A percentile compares a stretch with the other conserved stretches of the same genome.
These are phyloP conservation scores for Diabrotica undecimpunctata DNA, from an alignment of 1,140 invertebrate genomes.

Conservation along the genomic window DNA sequence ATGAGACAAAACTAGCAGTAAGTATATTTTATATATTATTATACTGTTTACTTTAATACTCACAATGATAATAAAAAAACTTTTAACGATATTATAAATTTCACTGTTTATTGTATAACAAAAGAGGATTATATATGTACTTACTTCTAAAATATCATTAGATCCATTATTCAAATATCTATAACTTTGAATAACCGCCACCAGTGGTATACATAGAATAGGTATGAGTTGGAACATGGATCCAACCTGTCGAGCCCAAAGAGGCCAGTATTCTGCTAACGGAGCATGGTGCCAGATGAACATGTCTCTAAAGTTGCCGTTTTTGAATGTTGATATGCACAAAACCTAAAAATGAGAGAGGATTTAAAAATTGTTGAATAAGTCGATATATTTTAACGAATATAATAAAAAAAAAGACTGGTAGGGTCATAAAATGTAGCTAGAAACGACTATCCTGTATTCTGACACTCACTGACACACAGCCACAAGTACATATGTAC, in stretches of 20 bases:
- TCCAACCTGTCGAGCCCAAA: slow-evolving; percentile 74
- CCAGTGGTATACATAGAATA: slow-evolving; percentile 70
- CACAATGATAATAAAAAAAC: too few species aligned
- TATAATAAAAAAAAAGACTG: too few species aligned
- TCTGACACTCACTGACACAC: too few species aligned
- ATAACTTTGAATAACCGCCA: slow-evolving; percentile 77
- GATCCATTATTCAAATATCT: slow-evolving; percentile 77
- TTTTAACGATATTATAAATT: too few species aligned
- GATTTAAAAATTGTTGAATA: slow-evolving; percentile 4
- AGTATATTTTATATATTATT: too few species aligned
- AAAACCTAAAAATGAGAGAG: slow-evolving; percentile 57
- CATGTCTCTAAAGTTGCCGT: slow-evolving; percentile 67
- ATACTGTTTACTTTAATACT: too few species aligned
- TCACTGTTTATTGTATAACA: too few species aligned
- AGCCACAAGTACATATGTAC: too few species aligned
- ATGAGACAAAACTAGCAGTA: too few species aligned
- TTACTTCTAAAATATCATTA: slow-evolving; percentile 83
- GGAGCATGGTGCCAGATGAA: slow-evolving; percentile 64
- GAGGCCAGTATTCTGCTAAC: slow-evolving; percentile 61
- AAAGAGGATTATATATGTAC: slow-evolving; percentile 35
- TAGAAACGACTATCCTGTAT: too few species aligned
- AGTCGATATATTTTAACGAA: background rate
- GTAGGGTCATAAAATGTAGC: too few species aligned
- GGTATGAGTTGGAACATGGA: slow-evolving; percentile 73
- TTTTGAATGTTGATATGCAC: slow-evolving; percentile 73